Evolutionary conservation across 2,888 invertebrate species (phyloP).

Genomic region (Oxystoma pomonae): DNA sequence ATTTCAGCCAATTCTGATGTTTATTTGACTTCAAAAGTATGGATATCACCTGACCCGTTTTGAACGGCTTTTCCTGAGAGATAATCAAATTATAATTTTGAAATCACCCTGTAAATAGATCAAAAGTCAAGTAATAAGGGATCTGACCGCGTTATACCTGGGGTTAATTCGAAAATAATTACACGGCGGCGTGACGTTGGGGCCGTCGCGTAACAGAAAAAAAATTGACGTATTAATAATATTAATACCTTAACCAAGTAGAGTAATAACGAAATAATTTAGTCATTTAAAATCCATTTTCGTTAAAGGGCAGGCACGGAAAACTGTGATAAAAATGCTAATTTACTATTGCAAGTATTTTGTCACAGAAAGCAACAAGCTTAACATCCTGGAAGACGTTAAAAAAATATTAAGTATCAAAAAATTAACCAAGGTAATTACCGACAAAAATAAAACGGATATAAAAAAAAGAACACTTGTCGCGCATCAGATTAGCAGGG

Average conservation of each 20-base stretch:
- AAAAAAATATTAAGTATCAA: too few relatives aligned
- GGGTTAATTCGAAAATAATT: conserved; percentile 27
- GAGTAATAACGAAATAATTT: conserved; percentile 38
- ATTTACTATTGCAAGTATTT: too few relatives aligned
- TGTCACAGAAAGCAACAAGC: too few relatives aligned
- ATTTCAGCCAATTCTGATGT: too few relatives aligned
- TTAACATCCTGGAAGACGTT: too few relatives aligned
- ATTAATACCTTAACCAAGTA: conserved; percentile 25
- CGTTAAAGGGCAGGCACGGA: conserved; percentile 29
- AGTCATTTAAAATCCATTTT: conserved; percentile 29
- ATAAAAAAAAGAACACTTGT: too few relatives aligned
- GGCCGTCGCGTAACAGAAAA: conserved; percentile 4
- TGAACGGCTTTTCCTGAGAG: too few relatives aligned
- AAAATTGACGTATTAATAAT: conserved; percentile 24
- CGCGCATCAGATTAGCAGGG: too few relatives aligned
- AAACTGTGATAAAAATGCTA: conserved; percentile 37
- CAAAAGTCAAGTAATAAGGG: conserved; percentile 6
- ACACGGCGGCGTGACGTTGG: conserved; percentile 8
- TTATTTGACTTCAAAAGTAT: too few relatives aligned
- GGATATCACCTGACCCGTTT: too few relatives aligned
- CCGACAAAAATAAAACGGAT: too few relatives aligned
- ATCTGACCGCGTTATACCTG: neutral
- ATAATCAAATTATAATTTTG: neutral
- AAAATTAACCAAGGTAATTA: too few relatives aligned
- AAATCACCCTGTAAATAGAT: conserved; percentile 3